phyloP scores from a whole-genome alignment of 2,888 invertebrate genomes.

The Tetragonisca angustula region DNA sequence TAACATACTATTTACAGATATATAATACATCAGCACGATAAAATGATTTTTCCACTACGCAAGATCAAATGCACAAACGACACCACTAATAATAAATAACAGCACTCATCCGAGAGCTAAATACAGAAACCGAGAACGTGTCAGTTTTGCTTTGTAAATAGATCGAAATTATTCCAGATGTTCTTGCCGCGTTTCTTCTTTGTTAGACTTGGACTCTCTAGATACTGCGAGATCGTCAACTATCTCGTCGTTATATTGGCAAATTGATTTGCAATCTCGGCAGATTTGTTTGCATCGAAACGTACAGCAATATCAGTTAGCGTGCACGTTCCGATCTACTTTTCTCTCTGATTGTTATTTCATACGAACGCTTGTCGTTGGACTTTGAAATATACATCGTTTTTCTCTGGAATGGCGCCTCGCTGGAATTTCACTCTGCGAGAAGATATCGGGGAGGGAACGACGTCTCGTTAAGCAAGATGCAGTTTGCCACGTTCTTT shows the following conservation, averaged over 20 bases:
- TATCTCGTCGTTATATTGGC: not conserved
- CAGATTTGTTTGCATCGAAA: not conserved
- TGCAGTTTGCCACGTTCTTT: constrained; percentile 7
- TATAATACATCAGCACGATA: no score
- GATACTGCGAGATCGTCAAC: not conserved
- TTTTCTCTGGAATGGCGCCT: not conserved
- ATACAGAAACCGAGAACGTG: not conserved
- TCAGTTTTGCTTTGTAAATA: no score
- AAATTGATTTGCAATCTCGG: constrained; percentile 12
- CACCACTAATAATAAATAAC: no score
- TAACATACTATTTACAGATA: no score
- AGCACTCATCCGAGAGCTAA: not conserved
- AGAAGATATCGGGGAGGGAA: constrained; percentile 1
- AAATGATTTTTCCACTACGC: no score
- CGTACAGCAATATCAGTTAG: not conserved
- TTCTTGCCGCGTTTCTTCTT: constrained; percentile 6
- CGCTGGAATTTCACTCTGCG: not conserved
- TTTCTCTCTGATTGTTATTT: constrained; percentile 20
- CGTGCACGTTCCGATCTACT: not conserved
- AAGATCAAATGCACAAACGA: no score
- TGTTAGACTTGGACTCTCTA: not conserved
- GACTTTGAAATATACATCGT: constrained; percentile 9
- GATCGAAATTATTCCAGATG: constrained; percentile 29
- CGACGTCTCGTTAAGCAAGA: not conserved
- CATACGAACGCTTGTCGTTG: constrained; percentile 10